Evolutionary conservation across 2,888 invertebrate genomes (phyloP), one percentile per base, ranked within the genome.

Genomic region (Oligia fasciuncula): DNA sequence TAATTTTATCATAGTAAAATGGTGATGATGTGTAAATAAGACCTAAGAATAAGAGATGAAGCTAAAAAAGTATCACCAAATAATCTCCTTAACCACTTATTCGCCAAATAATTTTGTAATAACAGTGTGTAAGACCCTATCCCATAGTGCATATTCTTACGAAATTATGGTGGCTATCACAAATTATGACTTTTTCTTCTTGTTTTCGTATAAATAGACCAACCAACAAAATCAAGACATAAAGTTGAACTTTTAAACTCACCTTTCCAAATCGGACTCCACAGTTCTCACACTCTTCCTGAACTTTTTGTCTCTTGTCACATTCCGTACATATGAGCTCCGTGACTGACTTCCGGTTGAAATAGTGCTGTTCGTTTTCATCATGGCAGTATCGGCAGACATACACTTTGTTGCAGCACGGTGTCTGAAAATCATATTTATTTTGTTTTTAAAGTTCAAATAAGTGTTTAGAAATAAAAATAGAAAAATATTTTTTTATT

Each of bases 321-420:
- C 99, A 99, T 86, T 98, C 97, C 0, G 98, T 98, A 94, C 99
- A 99, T 87, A 98, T 98, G 78, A 99, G 97, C 95, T 98, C 98
- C 0, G 98, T 98, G 6, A 99, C 98, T 72, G 98, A 98, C 93
- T 98, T 98, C 79, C 99, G 97, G 94, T 99, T 98, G 87, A 99
- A 98, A 85, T 98, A 98, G 93, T 99, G 99, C 83, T 98, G 97
- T 92, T 99, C 99, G 62, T 95, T 98, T 91, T 99, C 99, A 94
- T 99, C 99, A 90, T 99, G 99, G 91, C 99, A 99, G 93, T 99
- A 98, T 54, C 99, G 97, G 93, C 99, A 99, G 83, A 98, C 98
- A 94, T 99, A 99, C 14, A 98, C 97, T 95, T 98, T 98, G 91
- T 98, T 98, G 95, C 99, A 99, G 93, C 99, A 99, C 75, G 99